Base-by-base conservation (phyloP, 2,113 vertebrate genomes). In the Stictonetta naevosa region DNA sequence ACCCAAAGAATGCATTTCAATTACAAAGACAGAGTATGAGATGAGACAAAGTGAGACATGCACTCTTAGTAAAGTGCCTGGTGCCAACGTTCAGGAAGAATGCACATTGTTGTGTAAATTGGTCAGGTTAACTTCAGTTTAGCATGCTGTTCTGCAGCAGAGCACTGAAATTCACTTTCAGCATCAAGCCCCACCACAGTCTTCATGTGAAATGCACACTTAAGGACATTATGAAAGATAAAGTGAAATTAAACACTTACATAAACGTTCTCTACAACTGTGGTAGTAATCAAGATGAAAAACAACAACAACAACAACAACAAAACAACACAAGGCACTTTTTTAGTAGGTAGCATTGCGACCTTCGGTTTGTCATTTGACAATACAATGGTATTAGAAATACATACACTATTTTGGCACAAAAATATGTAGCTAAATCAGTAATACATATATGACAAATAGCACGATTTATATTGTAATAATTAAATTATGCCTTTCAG, bases 311-410 rank as follows among this genome's bases (percentile, higher is more conserved):
- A 48, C 46, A 21, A 48, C 46, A 48, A 22, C 46, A 48, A 48
- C 10, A 48, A 48, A 21, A 48, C 21, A 48, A 22, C 46, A 48
- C 1, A 3, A 29, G 9, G 18, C 91, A n/a, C 31, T 64, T 89
- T 89, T 83, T 66, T 16, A 56, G 20, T 36, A 55, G 21, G 3
- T 66, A 40, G 22, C 44, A 38, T 59, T 3, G 2, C 55, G 84
- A 44, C 42, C 33, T 60, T 80, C 31, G 22, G 8, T 85, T 59
- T 94, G 77, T 71, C 28, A 66, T 83, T 91, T 90, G 52, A 74
- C 87, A n/a, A 22, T 89, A 23, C 14, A n/a, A 14, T 50, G 90
- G 9, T 69, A 66, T 80, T 63, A 88, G 55, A 88, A 88, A 83
- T 38, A 20, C 6, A 8, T 55, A 36, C 1, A 25, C 13, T 69